Evolutionary conservation across 1,140 invertebrate species (phyloP).

Genomic region (Drosophila yakuba): DNA sequence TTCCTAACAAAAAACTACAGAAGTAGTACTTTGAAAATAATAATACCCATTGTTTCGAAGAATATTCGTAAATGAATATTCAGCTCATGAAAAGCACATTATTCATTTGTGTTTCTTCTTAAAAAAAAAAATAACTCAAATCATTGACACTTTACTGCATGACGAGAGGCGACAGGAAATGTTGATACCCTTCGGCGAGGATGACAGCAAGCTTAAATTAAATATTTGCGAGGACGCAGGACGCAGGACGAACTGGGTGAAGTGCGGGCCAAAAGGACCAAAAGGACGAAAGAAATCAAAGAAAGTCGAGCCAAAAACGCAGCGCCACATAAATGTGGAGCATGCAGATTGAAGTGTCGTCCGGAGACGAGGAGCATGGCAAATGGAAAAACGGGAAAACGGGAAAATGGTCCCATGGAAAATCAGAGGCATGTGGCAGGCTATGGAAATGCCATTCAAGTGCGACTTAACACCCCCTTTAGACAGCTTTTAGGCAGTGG

Average conservation of each 20-base stretch:
- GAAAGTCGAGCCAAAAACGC: slow-evolving; percentile 57
- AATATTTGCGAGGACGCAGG: slow-evolving; percentile 61
- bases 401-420: slow-evolving; percentile 20
- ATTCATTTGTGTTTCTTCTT: background rate
- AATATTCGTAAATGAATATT: no score
- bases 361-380: slow-evolving; percentile 19
- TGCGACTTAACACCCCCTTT: slow-evolving; percentile 30
- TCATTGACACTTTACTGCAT: background rate
- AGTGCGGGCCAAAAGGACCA: slow-evolving; percentile 3
- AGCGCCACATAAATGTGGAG: slow-evolving; percentile 73
- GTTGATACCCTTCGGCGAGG: slow-evolving; percentile 26
- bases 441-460: slow-evolving; percentile 33
- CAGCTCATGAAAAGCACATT: no score
- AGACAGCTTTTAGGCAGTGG: slow-evolving; percentile 29
- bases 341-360: slow-evolving; percentile 78
- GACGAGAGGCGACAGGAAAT: slow-evolving; percentile 8
- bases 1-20: no score
- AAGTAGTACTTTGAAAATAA: no score
- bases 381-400: background rate
- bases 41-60: no score
- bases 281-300: slow-evolving; percentile 34
- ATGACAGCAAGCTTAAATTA: slow-evolving; percentile 59
- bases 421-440: slow-evolving; percentile 35
- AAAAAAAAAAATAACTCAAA: background rate
- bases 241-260: slow-evolving; percentile 4